A percentile compares a stretch with the other conserved stretches of the same genome.
These are phyloP conservation scores for Anoncus sp. DNA, from an alignment of 2,888 invertebrate genomes.

Conservation along the genomic window DNA sequence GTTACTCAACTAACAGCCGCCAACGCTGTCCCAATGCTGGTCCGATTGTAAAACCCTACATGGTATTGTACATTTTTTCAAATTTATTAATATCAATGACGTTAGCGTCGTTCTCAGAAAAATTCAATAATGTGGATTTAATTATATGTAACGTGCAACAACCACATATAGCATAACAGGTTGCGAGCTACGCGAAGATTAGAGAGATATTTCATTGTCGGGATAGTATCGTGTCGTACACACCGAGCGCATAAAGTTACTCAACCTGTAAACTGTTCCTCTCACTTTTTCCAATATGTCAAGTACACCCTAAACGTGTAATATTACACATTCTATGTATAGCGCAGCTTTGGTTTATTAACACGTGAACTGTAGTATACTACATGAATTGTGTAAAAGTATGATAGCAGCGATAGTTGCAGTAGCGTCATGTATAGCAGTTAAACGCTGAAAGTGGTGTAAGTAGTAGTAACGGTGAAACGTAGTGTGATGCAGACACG, in stretches of 20 bases:
- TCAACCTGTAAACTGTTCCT: neutral
- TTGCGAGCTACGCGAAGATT: neutral
- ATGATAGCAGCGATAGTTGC: neutral
- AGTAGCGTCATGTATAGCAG: no score
- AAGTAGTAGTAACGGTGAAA: neutral
- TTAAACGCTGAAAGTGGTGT: neutral
- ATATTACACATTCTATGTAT: neutral
- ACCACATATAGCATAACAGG: neutral
- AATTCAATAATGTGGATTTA: neutral
- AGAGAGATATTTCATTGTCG: neutral
- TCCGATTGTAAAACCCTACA: no score
- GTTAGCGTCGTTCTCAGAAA: neutral
- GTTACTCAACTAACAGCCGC: no score
- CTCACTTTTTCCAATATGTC: neutral
- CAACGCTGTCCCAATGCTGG: no score
- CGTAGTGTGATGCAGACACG: neutral
- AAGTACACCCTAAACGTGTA: neutral
- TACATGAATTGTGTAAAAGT: neutral
- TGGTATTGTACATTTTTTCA: no score
- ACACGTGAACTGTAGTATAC: conserved; percentile 18
- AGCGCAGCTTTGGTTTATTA: conserved; percentile 38
- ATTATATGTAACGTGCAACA: neutral
- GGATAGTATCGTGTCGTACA: neutral
- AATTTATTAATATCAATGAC: neutral
- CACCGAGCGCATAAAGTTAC: neutral